Evolutionary conservation across 2,888 invertebrate genomes (phyloP), one percentile per base, ranked within the genome.

Genomic region (Catocala nupta): DNA sequence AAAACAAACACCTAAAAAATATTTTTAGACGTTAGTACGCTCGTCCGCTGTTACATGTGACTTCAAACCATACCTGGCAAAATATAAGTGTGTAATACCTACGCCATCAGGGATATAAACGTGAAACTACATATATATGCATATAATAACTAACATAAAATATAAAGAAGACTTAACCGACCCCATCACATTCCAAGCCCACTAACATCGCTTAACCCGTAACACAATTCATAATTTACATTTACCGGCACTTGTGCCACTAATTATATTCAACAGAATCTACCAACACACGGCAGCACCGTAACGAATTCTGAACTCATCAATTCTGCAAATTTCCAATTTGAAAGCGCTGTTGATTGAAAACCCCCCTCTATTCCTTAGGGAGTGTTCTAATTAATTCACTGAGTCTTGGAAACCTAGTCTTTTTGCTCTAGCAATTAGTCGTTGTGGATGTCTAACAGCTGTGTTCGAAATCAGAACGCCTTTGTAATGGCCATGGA

Each of bases 311-410:
- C 71, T 74, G 62, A 77, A 74, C 71, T 77, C 78, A 77, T 76
- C 75, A 77, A 77, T 76, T 77, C 78, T 77, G 68, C 72, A 77
- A 76, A 76, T 76, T 77, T 76, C 57, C 72, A 71, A 77, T 76
- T 77, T 76, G 64, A 76, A 74, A 69, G 64, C 77, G 61, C 60
- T 70, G 70, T 77, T 76, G 78, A 76, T 76, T 76, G 71, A 72
- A 77, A 77, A 64, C 60, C 45, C 71, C 77, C 61, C 63, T 67
- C 54, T 44, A 63, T 47, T 44, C 54, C 59, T n/a, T 56, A 25
- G 16, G 65, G 47, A 59, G 60, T 44, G 60, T 64, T 61, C 66
- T 67, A 77, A 76, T 71, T 65, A 71, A 77, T 74, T 71, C 67
- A 77, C 67, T 65, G 51, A 55, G 63, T 70, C 67, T 69, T 57